Evolutionary conservation across 2,113 vertebrate species (phyloP), one percentile per base, ranked within the genome.

Genomic region (Trachemys scripta): DNA sequence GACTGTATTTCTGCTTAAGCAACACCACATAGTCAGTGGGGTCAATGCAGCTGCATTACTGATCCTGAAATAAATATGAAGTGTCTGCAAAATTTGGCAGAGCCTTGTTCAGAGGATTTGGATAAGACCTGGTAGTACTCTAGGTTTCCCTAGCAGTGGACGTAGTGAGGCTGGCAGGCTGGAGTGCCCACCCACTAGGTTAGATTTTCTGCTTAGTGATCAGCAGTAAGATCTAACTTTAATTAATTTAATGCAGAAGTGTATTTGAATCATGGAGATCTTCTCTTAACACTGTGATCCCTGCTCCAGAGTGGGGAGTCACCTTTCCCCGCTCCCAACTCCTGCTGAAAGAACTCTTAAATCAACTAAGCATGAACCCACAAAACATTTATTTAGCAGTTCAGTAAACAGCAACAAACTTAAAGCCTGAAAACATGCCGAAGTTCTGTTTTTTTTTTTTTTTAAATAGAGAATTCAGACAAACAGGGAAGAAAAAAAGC

Each of bases 171-270:
- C 81, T 96, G 90, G 80, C 53, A 84, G 81, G 72, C 11, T 4
- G 85, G 80, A 54, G 82, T 91, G 91, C 81, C 87, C 93, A 92
- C 81, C 51, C 88, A 54, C 79, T 69, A 62, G 9, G 51, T 84
- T 93, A 20, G 85, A 91, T 96, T 84, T 94, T 94, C 94, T 94
- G 91, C 91, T 80, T 88, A 91, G 86, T 84, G 95, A 89, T 79
- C 76, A 90, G 76, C 4, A 20, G 72, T 91, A 80, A 65, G 56
- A 17, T 96, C 90, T 87, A 47, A 79, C 54, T 95, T 84, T 69
- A 94, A 94, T 90, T 96, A 95, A 95, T 93, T 87, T 80, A 17
- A 6, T 53, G 84, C 89, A 51, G 84, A 53, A 16, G 82, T 80
- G 76, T 2, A 27, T 88, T 82, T 88, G 76, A 79, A 76, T 85